Evolutionary conservation across 2,797 vertebrate genomes (phyloP), one percentile per base, ranked within the genome.

Genomic region (Allobates femoralis): DNA sequence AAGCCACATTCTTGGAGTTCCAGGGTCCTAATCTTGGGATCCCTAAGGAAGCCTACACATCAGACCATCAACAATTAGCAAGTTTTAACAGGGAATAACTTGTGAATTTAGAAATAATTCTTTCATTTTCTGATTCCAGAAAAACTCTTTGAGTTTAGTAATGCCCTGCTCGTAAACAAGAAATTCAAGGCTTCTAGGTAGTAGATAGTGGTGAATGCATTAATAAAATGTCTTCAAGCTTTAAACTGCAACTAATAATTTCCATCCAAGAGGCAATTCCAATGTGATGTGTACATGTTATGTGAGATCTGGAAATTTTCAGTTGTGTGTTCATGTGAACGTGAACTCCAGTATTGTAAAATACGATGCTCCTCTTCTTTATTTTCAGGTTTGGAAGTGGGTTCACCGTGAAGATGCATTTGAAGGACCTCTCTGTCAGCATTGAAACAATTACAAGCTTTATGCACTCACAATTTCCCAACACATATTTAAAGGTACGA

Each of bases 391-490:
- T 99, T 89, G 98, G 97, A 91, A 97, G 95, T 75, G 98, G 98
- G 85, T 99, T 99, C 93, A 99, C 98, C 19, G 97, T 99, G 92
- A 99, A 97, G 92, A 97, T 98, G 96, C 97, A 99, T 91, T 94
- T 99, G 93, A 95, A 95, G 14, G 92, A 92, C 89, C 93, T 92
- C 87, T 93, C 92, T 73, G 93, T 93, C 82, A 93, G 93, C 85
- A 93, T 95, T 37, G 95, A 96, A 75, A 90, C 77, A 30, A 95
- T 99, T 92, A 97, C 96, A 21, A 89, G 89, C 71, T 99, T 99
- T 94, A 98, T 99, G 97, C 96, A 96, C 91, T 87, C 90, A 69
- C 93, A 93, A 88, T 99, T 99, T 88, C 97, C 97, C 89, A 95
- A 96, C 87, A 98, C 97, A 11, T 96, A 95, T 91, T 94, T 99